Evolutionary conservation across 2,888 invertebrate species (phyloP).

Genomic region (Nymphalis urticae): DNA sequence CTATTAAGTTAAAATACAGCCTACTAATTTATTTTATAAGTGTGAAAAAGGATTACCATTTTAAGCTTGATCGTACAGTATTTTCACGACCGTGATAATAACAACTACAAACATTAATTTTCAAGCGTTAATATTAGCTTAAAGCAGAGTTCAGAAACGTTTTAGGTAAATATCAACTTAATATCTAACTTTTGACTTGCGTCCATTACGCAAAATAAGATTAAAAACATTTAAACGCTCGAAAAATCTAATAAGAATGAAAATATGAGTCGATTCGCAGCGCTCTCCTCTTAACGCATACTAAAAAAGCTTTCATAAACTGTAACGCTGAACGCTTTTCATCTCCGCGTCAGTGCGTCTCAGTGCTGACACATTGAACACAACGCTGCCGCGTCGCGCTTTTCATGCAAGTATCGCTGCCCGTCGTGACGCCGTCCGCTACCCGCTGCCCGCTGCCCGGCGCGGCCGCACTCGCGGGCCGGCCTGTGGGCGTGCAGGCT

Average conservation of each 20-base stretch:
- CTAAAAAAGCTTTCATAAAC: constrained; percentile 5
- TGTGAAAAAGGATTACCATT: neutral
- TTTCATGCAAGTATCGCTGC: constrained; percentile 38
- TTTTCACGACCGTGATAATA: neutral
- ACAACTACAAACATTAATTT: neutral
- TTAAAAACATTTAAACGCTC: neutral
- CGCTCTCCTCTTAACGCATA: neutral
- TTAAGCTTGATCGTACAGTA: neutral
- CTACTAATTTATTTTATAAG: constrained; percentile 6
- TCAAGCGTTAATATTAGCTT: neutral
- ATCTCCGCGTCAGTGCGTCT: constrained; percentile 29
- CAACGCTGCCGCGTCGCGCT: constrained; percentile 27
- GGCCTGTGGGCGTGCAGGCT: constrained; percentile 79
- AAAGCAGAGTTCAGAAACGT: neutral
- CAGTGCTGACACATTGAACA: constrained; percentile 22
- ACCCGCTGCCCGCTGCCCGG: constrained; percentile 25
- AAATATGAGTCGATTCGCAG: neutral
- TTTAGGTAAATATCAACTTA: neutral
- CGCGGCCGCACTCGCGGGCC: constrained; percentile 58
- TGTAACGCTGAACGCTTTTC: constrained; percentile 21
- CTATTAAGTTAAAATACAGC: neutral
- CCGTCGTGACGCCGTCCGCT: constrained; percentile 9
- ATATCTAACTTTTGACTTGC: neutral
- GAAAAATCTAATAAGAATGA: neutral
- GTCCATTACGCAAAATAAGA: neutral